Evolutionary conservation across 1,140 invertebrate genomes (phyloP).

Genomic region (Trichoplusia ni): DNA sequence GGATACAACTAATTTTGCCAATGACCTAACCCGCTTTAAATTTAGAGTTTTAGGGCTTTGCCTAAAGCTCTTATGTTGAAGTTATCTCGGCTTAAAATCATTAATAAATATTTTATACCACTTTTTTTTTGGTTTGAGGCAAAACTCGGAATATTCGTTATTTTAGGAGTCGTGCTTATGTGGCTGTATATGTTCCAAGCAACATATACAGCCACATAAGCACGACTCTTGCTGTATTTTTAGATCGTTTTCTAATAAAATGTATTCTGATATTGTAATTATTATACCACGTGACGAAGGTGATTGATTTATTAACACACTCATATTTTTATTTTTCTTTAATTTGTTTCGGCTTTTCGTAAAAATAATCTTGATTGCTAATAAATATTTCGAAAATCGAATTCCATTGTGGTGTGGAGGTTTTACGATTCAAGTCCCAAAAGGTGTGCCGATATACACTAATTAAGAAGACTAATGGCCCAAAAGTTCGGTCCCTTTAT

Average conservation of each 20-base stretch:
- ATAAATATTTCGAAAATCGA: too few relatives aligned
- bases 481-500: conserved; percentile 13
- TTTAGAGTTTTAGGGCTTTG: background rate
- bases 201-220: too few relatives aligned
- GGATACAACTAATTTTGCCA: conserved; percentile 14
- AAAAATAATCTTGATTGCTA: too few relatives aligned
- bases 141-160: background rate
- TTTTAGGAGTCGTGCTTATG: background rate
- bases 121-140: background rate
- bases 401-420: too few relatives aligned
- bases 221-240: too few relatives aligned
- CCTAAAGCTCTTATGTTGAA: background rate
- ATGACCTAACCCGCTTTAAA: conserved; percentile 15
- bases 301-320: too few relatives aligned
- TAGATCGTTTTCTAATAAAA: too few relatives aligned
- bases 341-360: too few relatives aligned
- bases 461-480: conserved; percentile 4
- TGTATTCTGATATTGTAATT: too few relatives aligned
- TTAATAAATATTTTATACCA: background rate
- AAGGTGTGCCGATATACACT: background rate
- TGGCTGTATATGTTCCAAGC: too few relatives aligned
- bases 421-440: background rate
- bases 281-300: too few relatives aligned
- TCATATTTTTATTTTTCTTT: too few relatives aligned
- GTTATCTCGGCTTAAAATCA: background rate